These are phyloP conservation scores for Eulithis prunata DNA, from an alignment of 2,888 invertebrate species.

Conservation along the genomic window DNA sequence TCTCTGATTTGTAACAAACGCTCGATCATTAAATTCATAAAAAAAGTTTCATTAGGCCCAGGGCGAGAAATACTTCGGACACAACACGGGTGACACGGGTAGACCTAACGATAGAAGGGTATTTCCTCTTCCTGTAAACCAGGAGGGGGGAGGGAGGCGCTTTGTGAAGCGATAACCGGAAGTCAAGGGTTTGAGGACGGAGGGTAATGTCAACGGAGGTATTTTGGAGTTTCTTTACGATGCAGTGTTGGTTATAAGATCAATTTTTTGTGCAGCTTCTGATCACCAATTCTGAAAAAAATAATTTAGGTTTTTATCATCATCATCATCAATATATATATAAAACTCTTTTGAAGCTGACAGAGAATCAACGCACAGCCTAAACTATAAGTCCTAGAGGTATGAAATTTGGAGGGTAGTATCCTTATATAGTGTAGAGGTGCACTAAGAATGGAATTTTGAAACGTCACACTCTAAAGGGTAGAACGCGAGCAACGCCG, in stretches of 20 bases:
- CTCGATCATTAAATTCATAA: conserved; percentile 35
- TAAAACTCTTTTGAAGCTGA: no score
- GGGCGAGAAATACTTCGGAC: conserved; percentile 64
- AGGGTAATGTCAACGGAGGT: conserved; percentile 82
- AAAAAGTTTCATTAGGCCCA: conserved; percentile 40
- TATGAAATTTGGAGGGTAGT: no score
- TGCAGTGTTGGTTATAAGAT: conserved; percentile 56
- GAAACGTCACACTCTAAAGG: no score
- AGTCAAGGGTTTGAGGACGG: conserved; percentile 78
- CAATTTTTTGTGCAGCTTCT: background rate
- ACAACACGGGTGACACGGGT: conserved; percentile 71
- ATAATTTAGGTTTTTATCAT: no score
- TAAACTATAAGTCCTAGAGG: no score
- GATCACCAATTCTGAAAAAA: no score
- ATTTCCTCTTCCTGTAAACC: conserved; percentile 77
- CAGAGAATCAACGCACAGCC: no score
- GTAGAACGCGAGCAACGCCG: no score
- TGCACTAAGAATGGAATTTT: no score
- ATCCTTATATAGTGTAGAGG: no score
- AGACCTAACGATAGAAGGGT: conserved; percentile 82
- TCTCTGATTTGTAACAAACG: no score
- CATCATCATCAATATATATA: no score
- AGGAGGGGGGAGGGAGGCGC: conserved; percentile 52
- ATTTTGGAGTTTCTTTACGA: conserved; percentile 76
- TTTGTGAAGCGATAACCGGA: conserved; percentile 84